phyloP scores from a whole-genome alignment of 2,888 invertebrate genomes.

The Baronia brevicornis region DNA sequence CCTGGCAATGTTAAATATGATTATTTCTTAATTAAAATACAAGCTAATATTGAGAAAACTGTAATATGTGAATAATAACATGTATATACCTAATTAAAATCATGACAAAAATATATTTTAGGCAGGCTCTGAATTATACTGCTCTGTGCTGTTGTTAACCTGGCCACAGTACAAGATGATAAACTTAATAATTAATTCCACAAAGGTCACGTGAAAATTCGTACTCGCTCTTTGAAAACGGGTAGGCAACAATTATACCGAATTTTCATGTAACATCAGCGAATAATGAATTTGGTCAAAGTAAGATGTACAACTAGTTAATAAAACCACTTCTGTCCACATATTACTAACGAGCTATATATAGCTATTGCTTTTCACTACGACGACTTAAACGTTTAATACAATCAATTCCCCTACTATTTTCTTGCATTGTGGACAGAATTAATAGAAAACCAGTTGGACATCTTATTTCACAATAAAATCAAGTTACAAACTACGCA shows the following conservation, averaged over 20 bases:
- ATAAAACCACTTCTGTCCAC: conserved; percentile 47
- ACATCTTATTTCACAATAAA: conserved; percentile 71
- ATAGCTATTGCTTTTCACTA: conserved; percentile 28
- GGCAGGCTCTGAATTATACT: conserved; percentile 73
- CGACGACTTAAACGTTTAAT: conserved; percentile 34
- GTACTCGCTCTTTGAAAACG: conserved; percentile 45
- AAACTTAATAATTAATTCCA: conserved; percentile 66
- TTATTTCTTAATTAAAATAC: conserved; percentile 78
- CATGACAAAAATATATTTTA: conserved; percentile 77
- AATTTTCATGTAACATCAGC: conserved; percentile 60
- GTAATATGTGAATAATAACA: conserved; percentile 76
- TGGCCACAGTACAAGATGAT: conserved; percentile 70
- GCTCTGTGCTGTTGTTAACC: conserved; percentile 70
- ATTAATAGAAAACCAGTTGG: conserved; percentile 45
- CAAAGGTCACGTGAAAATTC: conserved; percentile 58
- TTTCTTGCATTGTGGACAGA: conserved; percentile 43
- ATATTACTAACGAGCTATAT: conserved; percentile 30
- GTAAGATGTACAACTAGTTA: conserved; percentile 69
- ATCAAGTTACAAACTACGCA: conserved; percentile 74
- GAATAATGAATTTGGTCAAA: conserved; percentile 63
- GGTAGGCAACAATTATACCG: conserved; percentile 37
- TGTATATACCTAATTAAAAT: conserved; percentile 76
- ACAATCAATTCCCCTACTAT: conserved; percentile 51
- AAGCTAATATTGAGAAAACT: conserved; percentile 77
- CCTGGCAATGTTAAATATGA: conserved; percentile 77